Conservation (phyloP, 2,888 invertebrate genomes). For the Agriopis leucophaearia region DNA sequence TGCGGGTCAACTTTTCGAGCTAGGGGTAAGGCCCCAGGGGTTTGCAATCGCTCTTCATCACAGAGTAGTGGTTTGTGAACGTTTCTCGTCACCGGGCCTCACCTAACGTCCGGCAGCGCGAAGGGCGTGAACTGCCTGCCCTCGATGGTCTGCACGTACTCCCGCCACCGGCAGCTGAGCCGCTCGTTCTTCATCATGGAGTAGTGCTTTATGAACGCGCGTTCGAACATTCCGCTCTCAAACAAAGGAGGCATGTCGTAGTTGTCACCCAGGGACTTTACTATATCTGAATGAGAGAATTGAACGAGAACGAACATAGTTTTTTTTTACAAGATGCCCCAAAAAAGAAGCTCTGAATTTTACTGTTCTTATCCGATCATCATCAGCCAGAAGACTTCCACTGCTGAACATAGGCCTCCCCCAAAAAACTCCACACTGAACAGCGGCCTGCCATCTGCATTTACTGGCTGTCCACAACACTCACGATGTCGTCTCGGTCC, state of each 20-base stretch:
- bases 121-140: conserved; percentile 10
- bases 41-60: background rate
- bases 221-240: conserved; percentile 19
- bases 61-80: background rate
- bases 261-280: background rate
- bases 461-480: no score
- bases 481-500: no score
- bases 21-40: no score
- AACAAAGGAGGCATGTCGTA: conserved; percentile 17
- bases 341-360: no score
- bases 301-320: background rate
- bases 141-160: conserved; percentile 12
- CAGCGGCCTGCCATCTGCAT: no score
- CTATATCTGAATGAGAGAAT: background rate
- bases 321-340: no score
- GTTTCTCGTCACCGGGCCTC: background rate
- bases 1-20: no score
- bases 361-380: no score
- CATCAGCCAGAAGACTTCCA: no score
- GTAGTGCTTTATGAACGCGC: conserved; percentile 17
- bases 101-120: conserved; percentile 22
- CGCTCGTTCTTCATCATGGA: conserved; percentile 4
- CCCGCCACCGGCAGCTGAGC: conserved; percentile 16
- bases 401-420: no score
- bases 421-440: no score